Evolutionary conservation across 2,797 vertebrate genomes (phyloP).

Genomic region (Nannoperca obscura): DNA sequence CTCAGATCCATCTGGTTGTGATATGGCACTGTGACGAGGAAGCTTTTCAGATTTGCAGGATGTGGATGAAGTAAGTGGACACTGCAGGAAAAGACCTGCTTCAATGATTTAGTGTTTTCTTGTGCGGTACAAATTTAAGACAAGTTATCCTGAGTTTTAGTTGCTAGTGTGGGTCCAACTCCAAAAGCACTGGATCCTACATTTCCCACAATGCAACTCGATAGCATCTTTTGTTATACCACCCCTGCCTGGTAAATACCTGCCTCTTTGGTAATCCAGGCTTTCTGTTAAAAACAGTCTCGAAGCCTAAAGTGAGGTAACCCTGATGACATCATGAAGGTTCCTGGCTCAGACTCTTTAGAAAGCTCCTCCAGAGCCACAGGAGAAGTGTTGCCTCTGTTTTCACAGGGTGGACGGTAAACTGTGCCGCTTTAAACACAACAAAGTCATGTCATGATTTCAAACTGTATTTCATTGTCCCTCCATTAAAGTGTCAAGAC

Average conservation of each 20-base stretch:
- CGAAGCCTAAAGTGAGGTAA: background rate
- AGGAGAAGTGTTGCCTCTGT: background rate
- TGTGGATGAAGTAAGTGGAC: background rate
- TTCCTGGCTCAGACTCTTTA: background rate
- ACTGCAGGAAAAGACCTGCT: background rate
- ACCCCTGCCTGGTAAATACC: background rate
- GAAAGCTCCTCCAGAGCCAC: background rate
- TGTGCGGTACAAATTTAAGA: background rate
- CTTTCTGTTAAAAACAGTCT: background rate
- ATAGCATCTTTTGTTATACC: background rate
- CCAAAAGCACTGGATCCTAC: background rate
- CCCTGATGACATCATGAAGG: background rate
- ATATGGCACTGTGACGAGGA: background rate
- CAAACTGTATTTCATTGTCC: no score
- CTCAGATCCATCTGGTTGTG: background rate
- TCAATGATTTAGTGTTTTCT: background rate
- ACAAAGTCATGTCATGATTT: background rate
- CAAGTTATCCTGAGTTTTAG: background rate
- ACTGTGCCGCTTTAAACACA: background rate
- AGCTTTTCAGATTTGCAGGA: background rate
- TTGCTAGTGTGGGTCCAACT: no score
- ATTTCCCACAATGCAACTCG: background rate
- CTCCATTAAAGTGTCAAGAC: background rate
- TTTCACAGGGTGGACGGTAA: no score
- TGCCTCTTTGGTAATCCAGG: background rate